Conservation (phyloP, 2,113 vertebrate species). For the Pogona vitticeps region DNA sequence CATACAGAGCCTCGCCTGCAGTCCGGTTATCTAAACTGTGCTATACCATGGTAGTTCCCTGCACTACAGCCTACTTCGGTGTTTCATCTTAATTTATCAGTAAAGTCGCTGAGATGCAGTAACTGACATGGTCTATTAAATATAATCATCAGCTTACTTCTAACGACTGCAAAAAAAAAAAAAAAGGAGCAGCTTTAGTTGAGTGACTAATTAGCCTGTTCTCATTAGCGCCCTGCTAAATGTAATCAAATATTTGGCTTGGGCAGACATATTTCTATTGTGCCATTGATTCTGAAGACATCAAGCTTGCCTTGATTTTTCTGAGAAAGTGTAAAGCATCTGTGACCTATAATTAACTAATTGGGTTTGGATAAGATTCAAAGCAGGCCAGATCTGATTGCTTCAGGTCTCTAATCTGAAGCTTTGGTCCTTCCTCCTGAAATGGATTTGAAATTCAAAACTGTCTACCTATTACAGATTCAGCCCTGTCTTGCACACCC, state of each 20-base stretch:
- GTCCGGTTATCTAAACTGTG: neutral
- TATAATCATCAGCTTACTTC: conserved; percentile 42
- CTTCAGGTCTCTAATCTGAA: neutral
- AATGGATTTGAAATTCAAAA: neutral
- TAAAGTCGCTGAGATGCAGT: conserved; percentile 44
- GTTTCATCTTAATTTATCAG: conserved; percentile 49
- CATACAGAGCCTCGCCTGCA: no score
- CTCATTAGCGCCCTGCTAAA: conserved; percentile 11
- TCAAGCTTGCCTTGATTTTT: neutral
- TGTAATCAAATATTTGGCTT: conserved; percentile 33
- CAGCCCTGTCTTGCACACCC: no score
- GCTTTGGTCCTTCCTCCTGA: neutral
- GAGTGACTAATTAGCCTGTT: conserved; percentile 23
- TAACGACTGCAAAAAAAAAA: neutral
- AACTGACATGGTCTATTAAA: conserved; percentile 53
- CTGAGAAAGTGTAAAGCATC: neutral
- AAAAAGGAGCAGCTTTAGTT: neutral
- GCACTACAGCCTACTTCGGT: neutral
- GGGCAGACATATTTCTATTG: neutral
- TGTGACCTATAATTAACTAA: neutral
- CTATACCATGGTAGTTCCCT: neutral
- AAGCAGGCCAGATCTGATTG: neutral
- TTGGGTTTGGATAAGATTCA: neutral
- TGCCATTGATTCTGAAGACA: neutral
- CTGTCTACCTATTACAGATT: no score